Evolutionary conservation across 2,888 invertebrate genomes (phyloP).

Genomic region (Matsumyia berberina): DNA sequence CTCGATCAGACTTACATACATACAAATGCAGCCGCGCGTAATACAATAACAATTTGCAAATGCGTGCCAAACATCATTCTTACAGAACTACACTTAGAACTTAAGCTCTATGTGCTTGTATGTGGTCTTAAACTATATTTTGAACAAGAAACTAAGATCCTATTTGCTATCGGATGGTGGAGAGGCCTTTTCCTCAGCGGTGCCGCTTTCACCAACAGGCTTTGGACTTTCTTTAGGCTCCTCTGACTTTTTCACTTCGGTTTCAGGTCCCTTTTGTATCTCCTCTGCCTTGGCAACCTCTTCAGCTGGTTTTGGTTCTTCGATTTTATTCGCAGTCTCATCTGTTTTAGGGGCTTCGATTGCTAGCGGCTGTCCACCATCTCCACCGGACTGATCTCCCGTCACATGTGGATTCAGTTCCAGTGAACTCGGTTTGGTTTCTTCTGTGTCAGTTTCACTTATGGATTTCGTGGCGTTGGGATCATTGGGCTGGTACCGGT

Average conservation of each 20-base stretch:
- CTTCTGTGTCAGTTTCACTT: slow-evolving; percentile 55
- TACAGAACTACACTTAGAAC: slow-evolving; percentile 29
- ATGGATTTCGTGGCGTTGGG: slow-evolving; percentile 70
- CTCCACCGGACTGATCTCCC: slow-evolving; percentile 10
- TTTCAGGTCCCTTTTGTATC: background rate
- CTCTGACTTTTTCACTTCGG: slow-evolving; percentile 2
- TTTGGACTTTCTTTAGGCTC: slow-evolving; percentile 7
- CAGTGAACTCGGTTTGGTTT: slow-evolving; percentile 57
- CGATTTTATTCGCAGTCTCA: slow-evolving; percentile 5
- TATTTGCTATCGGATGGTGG: slow-evolving; percentile 1
- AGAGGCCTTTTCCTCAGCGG: background rate
- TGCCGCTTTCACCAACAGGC: background rate
- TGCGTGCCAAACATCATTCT: slow-evolving; percentile 24
- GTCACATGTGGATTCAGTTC: slow-evolving; percentile 31
- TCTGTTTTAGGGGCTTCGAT: slow-evolving; percentile 3
- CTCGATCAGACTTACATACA: slow-evolving; percentile 57
- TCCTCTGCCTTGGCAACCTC: background rate
- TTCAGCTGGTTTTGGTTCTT: background rate
- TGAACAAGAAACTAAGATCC: slow-evolving; percentile 17
- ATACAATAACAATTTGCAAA: slow-evolving; percentile 41
- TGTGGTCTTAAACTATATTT: slow-evolving; percentile 29
- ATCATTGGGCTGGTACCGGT: slow-evolving; percentile 87
- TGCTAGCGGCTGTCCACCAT: background rate
- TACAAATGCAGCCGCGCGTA: slow-evolving; percentile 36
- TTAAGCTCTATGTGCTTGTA: slow-evolving; percentile 14